A percentile compares a stretch with the other conserved stretches of the same genome.
Conservation (phyloP, 2,113 vertebrate genomes). For the Alces alces region DNA sequence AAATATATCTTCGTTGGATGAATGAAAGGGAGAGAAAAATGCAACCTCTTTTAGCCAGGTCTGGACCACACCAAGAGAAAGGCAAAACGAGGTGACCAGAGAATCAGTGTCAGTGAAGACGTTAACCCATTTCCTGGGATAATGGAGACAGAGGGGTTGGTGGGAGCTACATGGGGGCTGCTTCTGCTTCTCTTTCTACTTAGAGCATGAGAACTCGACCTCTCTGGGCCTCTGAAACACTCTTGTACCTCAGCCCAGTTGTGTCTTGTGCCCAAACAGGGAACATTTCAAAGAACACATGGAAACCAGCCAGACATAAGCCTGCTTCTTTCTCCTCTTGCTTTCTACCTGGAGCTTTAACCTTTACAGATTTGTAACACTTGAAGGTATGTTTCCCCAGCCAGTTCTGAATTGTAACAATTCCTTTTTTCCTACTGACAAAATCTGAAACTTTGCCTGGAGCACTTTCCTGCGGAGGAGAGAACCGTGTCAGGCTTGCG, state of each 20-base stretch:
- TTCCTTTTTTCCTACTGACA: constrained; percentile 56
- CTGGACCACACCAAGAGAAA: neutral
- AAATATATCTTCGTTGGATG: neutral
- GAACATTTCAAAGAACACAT: neutral
- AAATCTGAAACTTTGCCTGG: constrained; percentile 57
- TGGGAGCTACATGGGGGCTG: rapidly evolving
- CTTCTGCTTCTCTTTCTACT: neutral
- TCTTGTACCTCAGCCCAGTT: neutral
- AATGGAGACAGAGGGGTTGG: neutral
- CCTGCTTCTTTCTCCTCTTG: neutral
- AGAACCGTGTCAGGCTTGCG: neutral
- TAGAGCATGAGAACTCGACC: neutral
- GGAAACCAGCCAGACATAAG: neutral
- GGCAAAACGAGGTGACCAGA: neutral
- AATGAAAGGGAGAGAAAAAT: neutral
- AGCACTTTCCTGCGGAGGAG: constrained; percentile 52
- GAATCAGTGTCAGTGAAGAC: neutral
- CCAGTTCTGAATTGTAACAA: constrained; percentile 31
- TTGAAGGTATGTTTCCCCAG: constrained; percentile 64
- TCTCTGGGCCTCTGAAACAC: neutral
- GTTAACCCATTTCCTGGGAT: neutral
- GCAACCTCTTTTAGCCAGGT: neutral
- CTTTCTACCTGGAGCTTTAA: constrained; percentile 27
- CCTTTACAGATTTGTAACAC: constrained; percentile 34
- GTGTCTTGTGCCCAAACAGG: neutral